Evolutionary conservation across 2,797 vertebrate genomes (phyloP).

Genomic region (Halcyon badia): DNA sequence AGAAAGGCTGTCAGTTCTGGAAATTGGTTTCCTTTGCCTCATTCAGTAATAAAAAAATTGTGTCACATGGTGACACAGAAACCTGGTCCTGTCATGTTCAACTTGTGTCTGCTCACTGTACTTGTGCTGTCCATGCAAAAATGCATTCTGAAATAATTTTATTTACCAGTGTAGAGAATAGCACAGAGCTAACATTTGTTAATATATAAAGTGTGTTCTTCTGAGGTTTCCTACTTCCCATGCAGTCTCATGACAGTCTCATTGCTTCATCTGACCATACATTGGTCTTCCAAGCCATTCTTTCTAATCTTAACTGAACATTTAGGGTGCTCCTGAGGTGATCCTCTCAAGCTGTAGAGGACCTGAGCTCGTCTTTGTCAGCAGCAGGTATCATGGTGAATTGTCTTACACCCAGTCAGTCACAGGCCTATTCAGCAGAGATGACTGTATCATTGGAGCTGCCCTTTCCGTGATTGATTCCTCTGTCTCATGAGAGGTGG

Average conservation of each 20-base stretch:
- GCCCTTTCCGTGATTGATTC: neutral
- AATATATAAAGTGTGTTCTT: neutral
- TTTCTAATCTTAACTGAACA: neutral
- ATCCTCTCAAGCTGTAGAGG: neutral
- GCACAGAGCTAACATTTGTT: neutral
- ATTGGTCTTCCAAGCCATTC: neutral
- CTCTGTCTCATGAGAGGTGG: neutral
- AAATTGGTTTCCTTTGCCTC: neutral
- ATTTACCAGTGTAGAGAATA: neutral
- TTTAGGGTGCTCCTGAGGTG: neutral
- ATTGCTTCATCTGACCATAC: neutral
- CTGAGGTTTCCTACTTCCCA: neutral
- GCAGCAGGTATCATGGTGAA: neutral
- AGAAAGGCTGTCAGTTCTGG: neutral
- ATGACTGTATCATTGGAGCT: neutral
- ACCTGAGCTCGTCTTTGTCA: neutral
- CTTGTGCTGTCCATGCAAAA: neutral
- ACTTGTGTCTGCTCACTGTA: neutral
- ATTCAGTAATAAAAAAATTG: neutral
- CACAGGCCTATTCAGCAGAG: neutral
- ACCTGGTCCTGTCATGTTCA: neutral
- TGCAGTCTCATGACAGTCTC: rapidly evolving
- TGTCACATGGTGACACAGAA: rapidly evolving
- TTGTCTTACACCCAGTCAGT: neutral
- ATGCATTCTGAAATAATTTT: neutral